Evolutionary conservation across 2,113 vertebrate species (phyloP), one percentile per base, ranked within the genome.

Genomic region (Symphodus melops): DNA sequence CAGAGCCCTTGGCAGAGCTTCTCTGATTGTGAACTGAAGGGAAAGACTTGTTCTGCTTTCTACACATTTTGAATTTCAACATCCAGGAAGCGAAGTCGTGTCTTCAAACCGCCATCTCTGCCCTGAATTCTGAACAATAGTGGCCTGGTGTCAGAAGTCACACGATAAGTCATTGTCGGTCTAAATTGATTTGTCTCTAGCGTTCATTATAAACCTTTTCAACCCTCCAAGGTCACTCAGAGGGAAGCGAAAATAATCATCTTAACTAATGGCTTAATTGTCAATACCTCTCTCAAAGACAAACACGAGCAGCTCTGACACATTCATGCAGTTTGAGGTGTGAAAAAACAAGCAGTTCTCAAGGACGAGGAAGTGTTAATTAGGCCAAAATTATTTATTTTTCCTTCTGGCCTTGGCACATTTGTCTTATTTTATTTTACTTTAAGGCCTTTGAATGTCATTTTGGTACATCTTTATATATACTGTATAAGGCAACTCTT

Each of bases 1-100:
- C 82, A 87, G 79, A 90, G 67, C 66, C 57, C 81, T 89, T 88
- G 86, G 86, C 87, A 83, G 59, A 79, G 49, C 23, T 54, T 65
- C 44, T 57, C 41, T 9, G 37, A 77, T 72, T 82, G 81, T 78
- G 71, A 82, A 72, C 68, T 12, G 56, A 78, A 61, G 53, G 51
- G 28, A 61, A 61, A 51, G 61, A 65, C 28, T 75, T 42, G 64
- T 57, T 76, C 21, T 33, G 25, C 52, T 73, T 76, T n/a, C 42
- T n/a, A 36, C 19, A 73, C 44, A 72, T 41, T 46, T 9, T 4
- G 36, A 1, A 4, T 42, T 75, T 66, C 62, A 66, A 55, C 21
- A 9, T 44, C 19, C 25, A 19, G 36, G 44, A 21, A 33, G 16
- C 46, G 33, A 28, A 39, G 51, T 67, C 37, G 37, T 6, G 25